Conservation (phyloP, 2,797 vertebrate species). For the Pogoniulus pusillus region DNA sequence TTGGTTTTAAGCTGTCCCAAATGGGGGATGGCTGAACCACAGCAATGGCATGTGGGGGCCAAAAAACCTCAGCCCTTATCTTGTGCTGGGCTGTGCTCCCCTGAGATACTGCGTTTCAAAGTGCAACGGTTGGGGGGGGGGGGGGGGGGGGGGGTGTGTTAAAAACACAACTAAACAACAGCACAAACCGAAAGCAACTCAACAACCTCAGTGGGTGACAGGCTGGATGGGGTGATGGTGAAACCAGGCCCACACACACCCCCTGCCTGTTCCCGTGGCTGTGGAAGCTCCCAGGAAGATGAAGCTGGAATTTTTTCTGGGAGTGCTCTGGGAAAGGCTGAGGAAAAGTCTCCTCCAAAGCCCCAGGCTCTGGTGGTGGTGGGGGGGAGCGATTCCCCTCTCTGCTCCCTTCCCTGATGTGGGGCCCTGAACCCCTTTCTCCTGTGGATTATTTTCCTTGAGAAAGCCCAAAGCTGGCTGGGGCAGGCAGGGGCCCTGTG, state of each 20-base stretch:
- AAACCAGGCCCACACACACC: neutral
- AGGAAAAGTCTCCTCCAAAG: neutral
- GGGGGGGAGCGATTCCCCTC: neutral
- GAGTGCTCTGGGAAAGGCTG: accelerated
- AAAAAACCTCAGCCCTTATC: slow-evolving; percentile 42
- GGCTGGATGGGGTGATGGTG: accelerated
- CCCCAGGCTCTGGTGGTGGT: accelerated
- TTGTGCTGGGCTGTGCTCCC: neutral
- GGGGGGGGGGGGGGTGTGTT: too few species aligned
- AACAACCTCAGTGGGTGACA: accelerated
- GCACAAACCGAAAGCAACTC: slow-evolving; percentile 2
- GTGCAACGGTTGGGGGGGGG: neutral
- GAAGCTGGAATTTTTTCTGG: neutral
- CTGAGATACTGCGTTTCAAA: slow-evolving; percentile 5
- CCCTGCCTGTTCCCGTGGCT: accelerated
- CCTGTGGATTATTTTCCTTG: neutral
- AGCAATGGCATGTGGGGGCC: accelerated
- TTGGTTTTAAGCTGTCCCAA: neutral
- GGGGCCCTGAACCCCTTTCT: neutral
- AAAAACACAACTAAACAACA: neutral
- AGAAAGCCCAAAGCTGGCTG: neutral
- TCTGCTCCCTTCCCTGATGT: accelerated
- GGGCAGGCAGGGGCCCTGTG: neutral
- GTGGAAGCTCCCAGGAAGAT: accelerated
- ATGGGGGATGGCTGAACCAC: neutral